Percentiles rank a stretch among this genome's conserved stretches.
These are phyloP conservation scores for Musca domestica DNA, from an alignment of 1,140 invertebrate genomes.

Conservation along the genomic window DNA sequence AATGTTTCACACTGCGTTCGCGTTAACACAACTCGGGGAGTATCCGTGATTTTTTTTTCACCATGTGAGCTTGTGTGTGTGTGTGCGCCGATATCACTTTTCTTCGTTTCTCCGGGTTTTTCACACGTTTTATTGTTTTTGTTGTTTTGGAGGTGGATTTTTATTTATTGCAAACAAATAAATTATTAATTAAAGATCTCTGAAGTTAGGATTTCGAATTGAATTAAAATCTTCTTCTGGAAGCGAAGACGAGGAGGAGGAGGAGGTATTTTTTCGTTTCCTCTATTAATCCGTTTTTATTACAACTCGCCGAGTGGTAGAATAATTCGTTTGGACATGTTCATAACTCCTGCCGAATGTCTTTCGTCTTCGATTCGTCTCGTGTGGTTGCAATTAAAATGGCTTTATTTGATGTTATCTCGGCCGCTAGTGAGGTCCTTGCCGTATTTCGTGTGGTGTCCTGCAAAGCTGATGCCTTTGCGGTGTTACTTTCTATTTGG, in stretches of 20 bases:
- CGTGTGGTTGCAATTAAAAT: no score
- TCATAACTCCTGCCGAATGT: no score
- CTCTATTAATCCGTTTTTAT: conserved; percentile 3
- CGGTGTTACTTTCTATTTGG: neutral
- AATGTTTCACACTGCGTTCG: neutral
- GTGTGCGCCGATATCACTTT: neutral
- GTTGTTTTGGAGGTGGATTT: neutral
- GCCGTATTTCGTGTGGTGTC: neutral
- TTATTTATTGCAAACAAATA: conserved; percentile 10
- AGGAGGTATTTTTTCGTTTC: neutral
- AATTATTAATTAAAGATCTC: no score
- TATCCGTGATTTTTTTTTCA: no score
- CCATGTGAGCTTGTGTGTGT: conserved; percentile 1
- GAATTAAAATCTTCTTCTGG: no score
- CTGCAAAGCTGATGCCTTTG: neutral
- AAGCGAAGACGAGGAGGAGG: neutral
- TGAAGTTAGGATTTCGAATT: no score
- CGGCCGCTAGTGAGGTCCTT: neutral
- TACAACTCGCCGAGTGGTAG: neutral
- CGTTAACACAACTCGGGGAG: neutral
- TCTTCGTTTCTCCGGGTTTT: neutral
- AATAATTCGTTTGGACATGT: no score
- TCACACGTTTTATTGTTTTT: conserved; percentile 2
- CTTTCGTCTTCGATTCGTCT: no score
- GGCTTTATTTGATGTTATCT: conserved; percentile 5